phyloP scores from a whole-genome alignment of 2,797 vertebrate genomes.

The Megaceryle alcyon region DNA sequence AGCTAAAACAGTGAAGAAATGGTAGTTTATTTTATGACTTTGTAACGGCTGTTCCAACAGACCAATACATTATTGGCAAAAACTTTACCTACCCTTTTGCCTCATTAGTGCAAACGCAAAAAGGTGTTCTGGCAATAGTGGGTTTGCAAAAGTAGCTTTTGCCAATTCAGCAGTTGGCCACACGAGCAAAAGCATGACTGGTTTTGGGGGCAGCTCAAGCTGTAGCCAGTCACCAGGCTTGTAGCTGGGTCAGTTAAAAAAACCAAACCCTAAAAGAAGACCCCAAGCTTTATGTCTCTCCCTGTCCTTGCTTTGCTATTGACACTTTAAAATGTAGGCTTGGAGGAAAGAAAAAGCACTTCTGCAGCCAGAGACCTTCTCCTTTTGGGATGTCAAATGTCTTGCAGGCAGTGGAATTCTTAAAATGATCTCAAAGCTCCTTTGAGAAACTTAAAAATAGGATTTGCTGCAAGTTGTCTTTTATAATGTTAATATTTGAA shows the following conservation, averaged over 20 bases:
- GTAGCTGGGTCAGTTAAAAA: neutral
- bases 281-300: neutral
- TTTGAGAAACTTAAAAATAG: conserved; percentile 40
- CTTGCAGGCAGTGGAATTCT: neutral
- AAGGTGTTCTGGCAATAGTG: neutral
- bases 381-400: neutral
- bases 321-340: neutral
- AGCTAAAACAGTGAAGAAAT: neutral
- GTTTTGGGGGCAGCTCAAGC: neutral
- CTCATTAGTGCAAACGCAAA: neutral
- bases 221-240: neutral
- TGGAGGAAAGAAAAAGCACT: neutral
- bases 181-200: neutral
- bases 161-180: neutral
- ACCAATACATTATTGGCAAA: neutral
- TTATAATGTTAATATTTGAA: conserved; percentile 23
- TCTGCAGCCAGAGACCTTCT: neutral
- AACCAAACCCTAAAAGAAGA: neutral
- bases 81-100: neutral
- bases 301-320: neutral
- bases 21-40: neutral
- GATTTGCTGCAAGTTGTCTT: neutral
- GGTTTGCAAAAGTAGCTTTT: neutral
- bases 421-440: neutral
- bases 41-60: neutral